Percentiles rank a stretch among this genome's conserved stretches.
phyloP scores from a whole-genome alignment of 2,113 vertebrate genomes.

The Corythoichthys intestinalis region DNA sequence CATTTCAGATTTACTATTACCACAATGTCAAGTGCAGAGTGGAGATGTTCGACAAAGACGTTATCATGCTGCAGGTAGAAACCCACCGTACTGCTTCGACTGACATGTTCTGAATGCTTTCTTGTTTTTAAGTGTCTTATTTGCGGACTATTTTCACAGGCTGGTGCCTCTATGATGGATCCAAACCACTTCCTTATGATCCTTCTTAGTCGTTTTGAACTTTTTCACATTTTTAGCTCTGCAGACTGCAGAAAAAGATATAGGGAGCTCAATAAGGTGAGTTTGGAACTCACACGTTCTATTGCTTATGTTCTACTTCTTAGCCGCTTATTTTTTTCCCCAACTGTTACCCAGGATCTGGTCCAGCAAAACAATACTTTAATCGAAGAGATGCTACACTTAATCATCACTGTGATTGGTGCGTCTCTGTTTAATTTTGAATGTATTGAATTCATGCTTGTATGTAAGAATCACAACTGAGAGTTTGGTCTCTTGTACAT shows the following conservation, averaged over 20 bases:
- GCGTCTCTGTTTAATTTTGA: constrained; percentile 49
- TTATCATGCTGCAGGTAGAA: constrained; percentile 75
- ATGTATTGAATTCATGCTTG: neutral
- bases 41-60: constrained; percentile 99
- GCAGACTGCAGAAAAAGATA: constrained; percentile 88
- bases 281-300: neutral
- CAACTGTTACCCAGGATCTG: constrained; percentile 75
- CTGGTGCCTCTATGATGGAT: constrained; percentile 97
- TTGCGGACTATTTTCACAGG: constrained; percentile 61
- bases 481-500: neutral
- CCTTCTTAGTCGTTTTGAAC: constrained; percentile 91
- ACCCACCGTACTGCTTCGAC: neutral
- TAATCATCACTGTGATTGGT: constrained; percentile 96
- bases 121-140: neutral
- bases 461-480: neutral
- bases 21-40: constrained; percentile 96
- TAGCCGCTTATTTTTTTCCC: neutral
- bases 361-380: constrained; percentile 95
- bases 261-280: constrained; percentile 88
- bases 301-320: neutral
- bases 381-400: constrained; percentile 97
- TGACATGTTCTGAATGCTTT: neutral
- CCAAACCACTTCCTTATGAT: constrained; percentile 99
- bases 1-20: constrained; percentile 93
- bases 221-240: constrained; percentile 91